Evolutionary conservation across 2,797 vertebrate genomes (phyloP), one percentile per base, ranked within the genome.

Genomic region (Astyanax mexicanus): DNA sequence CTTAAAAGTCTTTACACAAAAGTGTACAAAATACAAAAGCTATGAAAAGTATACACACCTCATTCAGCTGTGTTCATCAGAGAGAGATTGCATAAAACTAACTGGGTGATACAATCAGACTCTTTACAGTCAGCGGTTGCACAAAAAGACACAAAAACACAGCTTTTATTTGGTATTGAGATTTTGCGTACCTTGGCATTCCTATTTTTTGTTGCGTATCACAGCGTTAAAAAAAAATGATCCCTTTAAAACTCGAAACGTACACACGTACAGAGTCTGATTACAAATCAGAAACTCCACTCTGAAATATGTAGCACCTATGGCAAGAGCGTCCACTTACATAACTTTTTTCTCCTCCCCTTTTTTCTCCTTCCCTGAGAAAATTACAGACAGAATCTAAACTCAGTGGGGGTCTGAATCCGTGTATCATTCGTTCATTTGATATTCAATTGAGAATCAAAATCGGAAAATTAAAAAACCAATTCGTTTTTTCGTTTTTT

Each of bases 281-380:
- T 17, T 12, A 23, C 1, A 55, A 55, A 55, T 6, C 23, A 17
- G 54, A 1, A n/a, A 21, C 10, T 38, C 29, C 29, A 19, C 21
- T 69, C 23, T 15, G 8, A 38, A 13, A 55, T 47, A 49, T 13
- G 35, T 58, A 72, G 69, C 69, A 66, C 69, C 75, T 11, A 38
- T 21, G 12, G 32, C 66, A 37, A 32, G 37, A 9, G 65, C 38
- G 45, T 19, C 55, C 29, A n/a, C 66, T 12, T 51, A 35, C 23
- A 45, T n/a, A 55, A 19, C 25, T 32, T n/a, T n/a, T n/a, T n/a
- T n/a, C n/a, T n/a, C n/a, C n/a, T n/a, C n/a, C n/a, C n/a, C n/a
- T n/a, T n/a, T n/a, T n/a, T n/a, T n/a, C n/a, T n/a, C n/a, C n/a
- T n/a, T n/a, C n/a, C n/a, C n/a, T n/a, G n/a, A n/a, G n/a, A n/a